Evolutionary conservation across 2,888 invertebrate genomes (phyloP), one percentile per base, ranked within the genome.

Genomic region (Campopleginae sp.): DNA sequence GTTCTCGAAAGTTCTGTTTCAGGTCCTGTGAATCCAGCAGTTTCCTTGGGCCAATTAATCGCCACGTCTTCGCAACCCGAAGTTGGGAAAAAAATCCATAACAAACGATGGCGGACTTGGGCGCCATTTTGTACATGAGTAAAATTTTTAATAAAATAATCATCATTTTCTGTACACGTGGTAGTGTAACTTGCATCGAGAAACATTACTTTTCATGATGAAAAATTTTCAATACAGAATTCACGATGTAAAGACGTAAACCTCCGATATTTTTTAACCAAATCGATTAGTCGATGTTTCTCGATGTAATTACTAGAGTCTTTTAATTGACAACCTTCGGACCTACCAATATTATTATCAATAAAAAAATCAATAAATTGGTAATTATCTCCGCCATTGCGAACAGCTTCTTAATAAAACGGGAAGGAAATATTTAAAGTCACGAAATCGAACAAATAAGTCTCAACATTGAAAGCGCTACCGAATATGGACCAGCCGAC

Each of bases 231-330:
- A 12, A 10, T 33, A 38, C 51, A 23, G 6, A 23, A 27, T 68
- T n/a, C 12, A 58, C 58, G 17, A 42, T 31, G 0, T n/a, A 44
- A 44, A 4, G 6, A 27, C 7, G 17, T 7, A 31, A 54, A 17
- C 12, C 4, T 19, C n/a, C 10, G 0, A 5, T 58, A 14, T 27
- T 58, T 23, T 27, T 14, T 8, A 27, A 27, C 3, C 44, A 54
- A 68, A 68, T 19, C 3, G n/a, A 19, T 19, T 38, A 63, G 61
- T 48, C 71, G 61, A 79, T 71, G 46, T 61, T 79, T 71, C 79
- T 71, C 71, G 70, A 7, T 79, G 79, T 48, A 61, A 71, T 48
- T 79, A 48, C 33, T 48, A 38, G 42, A 77, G 31, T 74, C 17
- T 8, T 63, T 71, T 38, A 79, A 46, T 79, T 27, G 17, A n/a